phyloP scores from a whole-genome alignment of 1,140 invertebrate genomes.

The Maniola jurtina region DNA sequence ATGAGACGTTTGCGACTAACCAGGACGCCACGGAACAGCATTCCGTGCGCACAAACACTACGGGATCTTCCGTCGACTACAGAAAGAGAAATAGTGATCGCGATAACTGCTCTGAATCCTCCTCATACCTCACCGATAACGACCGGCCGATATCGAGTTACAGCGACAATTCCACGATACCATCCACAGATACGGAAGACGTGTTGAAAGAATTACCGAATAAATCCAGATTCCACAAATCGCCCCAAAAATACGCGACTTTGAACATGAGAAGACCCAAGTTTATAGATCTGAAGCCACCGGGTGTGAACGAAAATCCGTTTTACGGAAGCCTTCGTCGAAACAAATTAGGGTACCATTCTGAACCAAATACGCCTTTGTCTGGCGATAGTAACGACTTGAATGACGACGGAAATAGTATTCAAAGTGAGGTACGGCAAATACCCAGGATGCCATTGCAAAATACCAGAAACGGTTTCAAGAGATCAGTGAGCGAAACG shows the following conservation, averaged over 20 bases:
- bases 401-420: constrained; percentile 49
- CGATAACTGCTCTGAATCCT: constrained; percentile 75
- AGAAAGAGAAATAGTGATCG: constrained; percentile 70
- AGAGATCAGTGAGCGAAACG: constrained; percentile 72
- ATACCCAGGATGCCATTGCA: constrained; percentile 69
- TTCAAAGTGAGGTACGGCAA: constrained; percentile 62
- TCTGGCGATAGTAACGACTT: constrained; percentile 50
- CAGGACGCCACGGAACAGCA: constrained; percentile 67
- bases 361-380: constrained; percentile 74
- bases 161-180: constrained; percentile 75
- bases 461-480: constrained; percentile 67
- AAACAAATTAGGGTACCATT: constrained; percentile 72
- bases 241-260: constrained; percentile 76
- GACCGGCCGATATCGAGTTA: constrained; percentile 74
- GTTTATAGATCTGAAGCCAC: constrained; percentile 71
- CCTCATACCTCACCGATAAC: constrained; percentile 72
- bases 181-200: constrained; percentile 73
- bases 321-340: constrained; percentile 72
- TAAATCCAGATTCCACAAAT: constrained; percentile 73
- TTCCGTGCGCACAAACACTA: constrained; percentile 67
- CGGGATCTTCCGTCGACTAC: constrained; percentile 63
- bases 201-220: constrained; percentile 74
- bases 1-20: constrained; percentile 52
- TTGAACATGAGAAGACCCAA: constrained; percentile 72
- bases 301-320: constrained; percentile 53